Conservation (phyloP, 2,888 invertebrate species). For the Cacoxenus indagator region DNA sequence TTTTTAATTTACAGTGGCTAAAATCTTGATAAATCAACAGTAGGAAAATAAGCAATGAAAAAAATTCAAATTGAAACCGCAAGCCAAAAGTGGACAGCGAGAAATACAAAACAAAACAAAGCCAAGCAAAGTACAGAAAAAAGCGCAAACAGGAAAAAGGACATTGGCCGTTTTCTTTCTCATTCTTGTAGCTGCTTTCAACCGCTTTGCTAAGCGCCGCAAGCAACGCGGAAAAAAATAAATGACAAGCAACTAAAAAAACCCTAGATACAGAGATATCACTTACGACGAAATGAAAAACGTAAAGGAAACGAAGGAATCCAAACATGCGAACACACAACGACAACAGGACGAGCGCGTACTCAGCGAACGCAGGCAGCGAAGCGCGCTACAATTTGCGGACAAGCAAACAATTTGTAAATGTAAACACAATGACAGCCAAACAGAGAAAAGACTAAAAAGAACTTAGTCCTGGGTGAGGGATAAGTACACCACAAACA, state of each 20-base stretch:
- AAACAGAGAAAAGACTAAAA: too few species aligned
- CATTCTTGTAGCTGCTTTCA: background rate
- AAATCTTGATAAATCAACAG: constrained; percentile 13
- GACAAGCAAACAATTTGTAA: constrained; percentile 64
- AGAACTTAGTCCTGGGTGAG: too few species aligned
- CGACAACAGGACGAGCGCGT: constrained; percentile 14
- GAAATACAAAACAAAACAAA: background rate
- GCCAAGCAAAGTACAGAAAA: background rate
- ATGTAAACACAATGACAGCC: constrained; percentile 36
- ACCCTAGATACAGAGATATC: constrained; percentile 9
- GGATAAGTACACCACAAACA: too few species aligned
- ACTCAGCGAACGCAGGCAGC: background rate
- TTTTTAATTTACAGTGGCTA: constrained; percentile 6
- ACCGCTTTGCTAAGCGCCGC: constrained; percentile 5
- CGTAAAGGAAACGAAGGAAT: background rate
- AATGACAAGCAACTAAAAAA: background rate
- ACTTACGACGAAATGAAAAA: constrained; percentile 6
- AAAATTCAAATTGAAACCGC: constrained; percentile 9
- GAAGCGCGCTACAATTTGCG: constrained; percentile 52
- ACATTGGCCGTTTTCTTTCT: constrained; percentile 11
- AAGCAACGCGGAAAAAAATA: background rate
- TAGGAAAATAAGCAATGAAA: background rate
- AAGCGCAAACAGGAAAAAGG: constrained; percentile 1
- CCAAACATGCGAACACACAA: background rate
- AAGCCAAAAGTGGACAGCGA: background rate